Percentiles rank a stretch among this genome's conserved stretches.
These are phyloP conservation scores for Gambusia yucatana DNA, from an alignment of 2,797 vertebrate genomes.

Conservation along the genomic window DNA sequence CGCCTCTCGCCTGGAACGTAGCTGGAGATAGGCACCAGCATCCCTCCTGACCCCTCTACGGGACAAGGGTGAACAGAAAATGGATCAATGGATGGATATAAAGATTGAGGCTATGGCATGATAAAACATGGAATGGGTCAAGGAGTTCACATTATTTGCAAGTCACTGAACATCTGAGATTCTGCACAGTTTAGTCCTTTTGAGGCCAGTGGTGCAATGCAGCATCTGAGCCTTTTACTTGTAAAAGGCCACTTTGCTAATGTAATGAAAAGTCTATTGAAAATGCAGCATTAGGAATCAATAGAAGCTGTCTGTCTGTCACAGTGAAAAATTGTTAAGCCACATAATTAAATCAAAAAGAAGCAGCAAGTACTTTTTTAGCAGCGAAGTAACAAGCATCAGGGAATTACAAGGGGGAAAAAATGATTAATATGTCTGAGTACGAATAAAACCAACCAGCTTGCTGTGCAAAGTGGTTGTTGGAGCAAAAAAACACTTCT, in stretches of 20 bases:
- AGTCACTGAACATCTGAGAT: slow-evolving; percentile 3
- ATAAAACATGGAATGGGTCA: not conserved
- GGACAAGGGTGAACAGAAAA: too few relatives aligned
- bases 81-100: too few relatives aligned
- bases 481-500: slow-evolving; percentile 79
- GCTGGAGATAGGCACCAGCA: too few relatives aligned
- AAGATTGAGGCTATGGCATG: not conserved
- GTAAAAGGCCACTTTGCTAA: slow-evolving; percentile 60
- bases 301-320: slow-evolving; percentile 56
- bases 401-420: slow-evolving; percentile 53
- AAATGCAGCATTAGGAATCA: slow-evolving; percentile 57
- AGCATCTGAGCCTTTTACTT: slow-evolving; percentile 37
- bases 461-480: slow-evolving; percentile 66
- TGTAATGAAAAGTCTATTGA: slow-evolving; percentile 62
- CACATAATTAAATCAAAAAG: slow-evolving; percentile 66
- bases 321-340: slow-evolving; percentile 53
- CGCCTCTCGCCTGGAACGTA: too few relatives aligned
- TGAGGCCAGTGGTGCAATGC: slow-evolving; percentile 58
- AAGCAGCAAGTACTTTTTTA: slow-evolving; percentile 58
- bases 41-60: too few relatives aligned
- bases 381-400: slow-evolving; percentile 60
- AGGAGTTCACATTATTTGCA: not conserved
- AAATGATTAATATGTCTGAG: slow-evolving; percentile 62
- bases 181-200: slow-evolving; percentile 26
- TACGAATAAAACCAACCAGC: slow-evolving; percentile 64